These are phyloP conservation scores for Nymphalis c-album DNA, from an alignment of 2,888 invertebrate genomes.

Conservation along the genomic window DNA sequence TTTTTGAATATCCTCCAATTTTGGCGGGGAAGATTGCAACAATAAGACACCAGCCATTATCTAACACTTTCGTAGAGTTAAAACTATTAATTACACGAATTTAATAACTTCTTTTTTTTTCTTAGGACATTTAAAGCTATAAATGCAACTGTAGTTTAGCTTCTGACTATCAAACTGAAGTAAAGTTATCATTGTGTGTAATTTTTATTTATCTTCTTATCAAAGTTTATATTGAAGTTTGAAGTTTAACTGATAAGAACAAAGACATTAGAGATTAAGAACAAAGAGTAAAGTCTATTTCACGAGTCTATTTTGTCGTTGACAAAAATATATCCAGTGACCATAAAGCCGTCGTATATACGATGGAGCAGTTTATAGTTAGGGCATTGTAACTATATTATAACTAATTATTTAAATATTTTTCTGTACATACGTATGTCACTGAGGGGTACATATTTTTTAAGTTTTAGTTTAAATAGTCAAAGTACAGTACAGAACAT, in stretches of 20 bases:
- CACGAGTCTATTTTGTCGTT: too few species aligned
- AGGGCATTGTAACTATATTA: too few species aligned
- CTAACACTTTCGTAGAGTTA: constrained; percentile 3
- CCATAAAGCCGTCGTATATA: too few species aligned
- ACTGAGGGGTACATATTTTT: too few species aligned
- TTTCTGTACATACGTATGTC: too few species aligned
- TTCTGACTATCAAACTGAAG: constrained; percentile 7
- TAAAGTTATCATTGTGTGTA: constrained; percentile 8
- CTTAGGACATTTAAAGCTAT: background rate
- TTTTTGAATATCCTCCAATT: constrained; percentile 78
- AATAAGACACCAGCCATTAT: constrained; percentile 55
- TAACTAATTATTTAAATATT: too few species aligned
- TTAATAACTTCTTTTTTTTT: background rate
- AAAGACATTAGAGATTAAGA: too few species aligned
- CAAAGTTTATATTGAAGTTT: background rate
- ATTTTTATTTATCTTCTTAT: constrained; percentile 3
- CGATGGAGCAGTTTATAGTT: too few species aligned
- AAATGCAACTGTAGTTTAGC: background rate
- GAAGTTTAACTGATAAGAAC: background rate
- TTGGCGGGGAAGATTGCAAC: constrained; percentile 76
- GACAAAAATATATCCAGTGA: too few species aligned
- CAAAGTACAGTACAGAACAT: too few species aligned
- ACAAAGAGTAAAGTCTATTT: too few species aligned
- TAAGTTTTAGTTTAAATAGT: too few species aligned
- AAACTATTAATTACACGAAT: background rate